These are phyloP conservation scores for Cephus runcator DNA, from an alignment of 2,888 invertebrate genomes.

Conservation along the genomic window DNA sequence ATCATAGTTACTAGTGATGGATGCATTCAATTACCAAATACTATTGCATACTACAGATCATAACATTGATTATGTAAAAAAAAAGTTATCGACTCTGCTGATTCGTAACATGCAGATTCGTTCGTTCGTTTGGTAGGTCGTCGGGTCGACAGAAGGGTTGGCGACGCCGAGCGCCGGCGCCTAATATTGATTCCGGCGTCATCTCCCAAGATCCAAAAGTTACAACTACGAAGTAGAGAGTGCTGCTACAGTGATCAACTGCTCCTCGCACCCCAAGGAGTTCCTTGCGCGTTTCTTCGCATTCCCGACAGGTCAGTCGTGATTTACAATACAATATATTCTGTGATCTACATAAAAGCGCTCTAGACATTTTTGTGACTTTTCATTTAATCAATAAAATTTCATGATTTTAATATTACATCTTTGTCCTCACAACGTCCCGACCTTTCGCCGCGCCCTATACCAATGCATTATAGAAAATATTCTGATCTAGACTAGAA, in stretches of 20 bases:
- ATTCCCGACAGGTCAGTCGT: constrained; percentile 57
- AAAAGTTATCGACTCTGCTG: not conserved
- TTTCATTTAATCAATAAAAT: not conserved
- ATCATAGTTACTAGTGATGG: not conserved
- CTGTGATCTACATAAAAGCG: not conserved
- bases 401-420: not conserved
- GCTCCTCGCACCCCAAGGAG: constrained; percentile 57
- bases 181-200: constrained; percentile 56
- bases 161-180: constrained; percentile 51
- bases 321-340: constrained; percentile 1
- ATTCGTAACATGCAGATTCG: not conserved
- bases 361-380: not conserved
- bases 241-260: constrained; percentile 57
- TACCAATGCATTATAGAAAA: constrained; percentile 4
- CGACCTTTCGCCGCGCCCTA: constrained; percentile 1
- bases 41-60: not conserved
- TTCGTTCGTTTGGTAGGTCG: not conserved
- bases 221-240: constrained; percentile 53
- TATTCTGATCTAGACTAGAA: not conserved
- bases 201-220: constrained; percentile 44
- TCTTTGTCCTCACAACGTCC: not conserved
- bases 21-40: not conserved
- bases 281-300: constrained; percentile 50
- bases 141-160: not conserved
- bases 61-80: not conserved